Conservation (phyloP, 2,888 invertebrate species). For the Phymatocera aterrima region DNA sequence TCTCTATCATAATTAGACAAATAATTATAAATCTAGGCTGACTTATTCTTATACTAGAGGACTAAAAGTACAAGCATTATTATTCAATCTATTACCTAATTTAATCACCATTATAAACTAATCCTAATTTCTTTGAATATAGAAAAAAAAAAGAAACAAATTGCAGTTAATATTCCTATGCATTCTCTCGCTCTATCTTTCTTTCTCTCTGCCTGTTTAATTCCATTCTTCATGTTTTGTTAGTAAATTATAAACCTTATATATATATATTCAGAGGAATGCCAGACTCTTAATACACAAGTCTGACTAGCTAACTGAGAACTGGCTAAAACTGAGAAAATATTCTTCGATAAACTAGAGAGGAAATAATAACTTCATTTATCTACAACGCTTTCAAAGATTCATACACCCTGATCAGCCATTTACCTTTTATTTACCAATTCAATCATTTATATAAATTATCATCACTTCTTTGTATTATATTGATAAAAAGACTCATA, state of each 20-base stretch:
- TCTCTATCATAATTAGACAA: background rate
- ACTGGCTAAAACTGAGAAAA: background rate
- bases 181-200: too few species aligned
- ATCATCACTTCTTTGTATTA: too few species aligned
- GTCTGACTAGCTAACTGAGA: constrained; percentile 22
- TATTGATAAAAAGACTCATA: too few species aligned
- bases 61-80: background rate
- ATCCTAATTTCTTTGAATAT: background rate
- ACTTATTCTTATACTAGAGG: background rate
- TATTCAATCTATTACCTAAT: too few species aligned
- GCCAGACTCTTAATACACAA: constrained; percentile 2
- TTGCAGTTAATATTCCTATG: too few species aligned
- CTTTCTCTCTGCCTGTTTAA: background rate
- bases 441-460: too few species aligned
- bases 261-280: constrained; percentile 2
- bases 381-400: too few species aligned
- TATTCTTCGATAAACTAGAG: background rate
- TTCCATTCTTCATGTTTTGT: background rate
- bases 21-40: constrained; percentile 1
- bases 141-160: too few species aligned
- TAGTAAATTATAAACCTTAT: background rate
- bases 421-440: too few species aligned
- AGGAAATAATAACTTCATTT: background rate
- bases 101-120: background rate
- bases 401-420: too few species aligned